Evolutionary conservation across 1,140 invertebrate species (phyloP).

Genomic region (Megalopta genalis): DNA sequence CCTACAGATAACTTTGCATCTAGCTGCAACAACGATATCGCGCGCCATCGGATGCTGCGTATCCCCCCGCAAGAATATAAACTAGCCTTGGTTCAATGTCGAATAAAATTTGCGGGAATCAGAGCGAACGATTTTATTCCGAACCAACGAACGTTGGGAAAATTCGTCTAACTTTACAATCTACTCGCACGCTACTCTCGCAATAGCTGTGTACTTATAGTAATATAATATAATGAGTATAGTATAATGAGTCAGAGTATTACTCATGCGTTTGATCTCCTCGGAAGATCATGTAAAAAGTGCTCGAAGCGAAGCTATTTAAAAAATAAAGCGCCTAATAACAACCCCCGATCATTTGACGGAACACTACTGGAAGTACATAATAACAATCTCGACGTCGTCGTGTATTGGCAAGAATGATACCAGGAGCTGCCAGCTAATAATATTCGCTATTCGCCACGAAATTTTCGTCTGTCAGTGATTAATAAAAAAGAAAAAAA

Average conservation of each 20-base stretch:
- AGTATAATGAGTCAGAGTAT: slow-evolving; percentile 25
- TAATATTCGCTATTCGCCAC: too few species aligned
- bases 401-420: slow-evolving; percentile 18
- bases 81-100: not conserved
- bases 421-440: not conserved
- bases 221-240: too few species aligned
- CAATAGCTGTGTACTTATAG: not conserved
- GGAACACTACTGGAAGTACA: not conserved
- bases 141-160: not conserved
- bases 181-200: not conserved
- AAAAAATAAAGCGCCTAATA: not conserved
- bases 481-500: too few species aligned
- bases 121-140: not conserved
- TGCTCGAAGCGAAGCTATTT: too few species aligned
- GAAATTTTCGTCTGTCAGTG: not conserved
- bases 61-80: not conserved
- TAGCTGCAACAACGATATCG: not conserved
- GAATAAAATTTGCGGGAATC: not conserved
- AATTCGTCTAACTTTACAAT: not conserved
- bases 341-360: not conserved
- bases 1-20: not conserved
- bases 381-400: too few species aligned
- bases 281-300: not conserved
- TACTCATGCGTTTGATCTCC: not conserved
- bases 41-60: not conserved